Percentiles rank a stretch among this genome's conserved stretches.
Conservation (phyloP, 2,888 invertebrate genomes). For the Vesta saturnalis region DNA sequence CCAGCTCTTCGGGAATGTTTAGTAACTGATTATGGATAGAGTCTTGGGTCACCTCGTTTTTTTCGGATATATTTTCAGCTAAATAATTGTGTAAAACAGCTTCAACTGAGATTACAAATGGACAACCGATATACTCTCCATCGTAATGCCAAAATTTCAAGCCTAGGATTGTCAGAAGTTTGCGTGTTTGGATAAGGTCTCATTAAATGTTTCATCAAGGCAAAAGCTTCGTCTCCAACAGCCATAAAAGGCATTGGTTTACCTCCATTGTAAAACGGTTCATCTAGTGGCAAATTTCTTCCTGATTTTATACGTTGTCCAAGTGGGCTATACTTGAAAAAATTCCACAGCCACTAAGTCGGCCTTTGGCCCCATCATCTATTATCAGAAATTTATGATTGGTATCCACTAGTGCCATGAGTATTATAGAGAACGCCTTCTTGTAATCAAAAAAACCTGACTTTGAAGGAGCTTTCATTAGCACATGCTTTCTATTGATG, state of each 20-base stretch:
- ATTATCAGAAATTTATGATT: slow-evolving; percentile 46
- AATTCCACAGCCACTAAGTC: slow-evolving; percentile 47
- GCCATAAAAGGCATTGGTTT: background rate
- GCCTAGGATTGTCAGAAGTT: background rate
- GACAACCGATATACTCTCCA: no score
- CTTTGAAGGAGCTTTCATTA: no score
- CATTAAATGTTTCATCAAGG: background rate
- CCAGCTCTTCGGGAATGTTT: background rate
- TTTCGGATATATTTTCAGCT: no score
- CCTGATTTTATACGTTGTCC: slow-evolving; percentile 16
- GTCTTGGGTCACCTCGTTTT: no score
- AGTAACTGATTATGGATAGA: background rate
- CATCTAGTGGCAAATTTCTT: no score
- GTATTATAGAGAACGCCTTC: slow-evolving; percentile 46
- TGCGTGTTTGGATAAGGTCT: slow-evolving; percentile 3
- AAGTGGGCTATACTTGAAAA: slow-evolving; percentile 43
- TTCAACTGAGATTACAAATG: no score
- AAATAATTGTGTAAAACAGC: no score
- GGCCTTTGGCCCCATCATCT: slow-evolving; percentile 48
- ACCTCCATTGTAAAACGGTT: background rate
- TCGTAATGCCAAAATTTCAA: no score
- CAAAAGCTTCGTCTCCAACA: background rate
- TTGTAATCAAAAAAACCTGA: slow-evolving; percentile 52
- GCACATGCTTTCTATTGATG: no score
- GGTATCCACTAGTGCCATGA: slow-evolving; percentile 47